Evolutionary conservation across 2,113 vertebrate species (phyloP).

Genomic region (Thalassoma bifasciatum): DNA sequence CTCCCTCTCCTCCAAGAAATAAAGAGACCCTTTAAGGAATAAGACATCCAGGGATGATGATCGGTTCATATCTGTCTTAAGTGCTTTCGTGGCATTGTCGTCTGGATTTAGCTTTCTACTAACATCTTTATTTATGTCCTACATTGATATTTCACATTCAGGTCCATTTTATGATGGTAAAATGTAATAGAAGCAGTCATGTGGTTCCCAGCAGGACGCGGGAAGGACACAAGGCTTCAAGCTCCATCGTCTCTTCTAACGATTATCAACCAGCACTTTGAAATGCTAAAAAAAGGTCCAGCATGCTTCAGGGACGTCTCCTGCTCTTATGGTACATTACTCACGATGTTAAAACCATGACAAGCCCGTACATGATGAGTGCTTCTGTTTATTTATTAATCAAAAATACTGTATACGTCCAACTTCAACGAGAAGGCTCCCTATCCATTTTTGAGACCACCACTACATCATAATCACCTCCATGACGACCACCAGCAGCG

Average conservation of each 20-base stretch:
- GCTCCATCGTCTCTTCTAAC: conserved; percentile 7
- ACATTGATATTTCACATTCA: neutral
- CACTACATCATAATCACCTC: conserved; percentile 65
- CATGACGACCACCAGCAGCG: conserved; percentile 39
- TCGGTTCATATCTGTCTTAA: neutral
- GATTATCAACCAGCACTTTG: conserved; percentile 35
- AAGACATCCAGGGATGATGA: neutral
- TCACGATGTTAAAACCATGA: conserved; percentile 37
- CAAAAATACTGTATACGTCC: conserved; percentile 54
- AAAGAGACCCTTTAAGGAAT: neutral
- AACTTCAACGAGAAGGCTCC: conserved; percentile 59
- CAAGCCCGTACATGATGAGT: conserved; percentile 46
- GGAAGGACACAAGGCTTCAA: conserved; percentile 29
- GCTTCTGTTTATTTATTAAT: conserved; percentile 71
- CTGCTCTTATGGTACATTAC: conserved; percentile 48
- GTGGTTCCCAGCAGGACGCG: conserved; percentile 29
- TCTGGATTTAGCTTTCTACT: neutral
- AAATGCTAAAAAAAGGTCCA: conserved; percentile 18
- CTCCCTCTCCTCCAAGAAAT: neutral
- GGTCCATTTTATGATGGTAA: conserved; percentile 33
- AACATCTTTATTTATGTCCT: neutral
- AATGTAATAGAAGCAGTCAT: conserved; percentile 15
- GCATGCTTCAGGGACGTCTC: conserved; percentile 34
- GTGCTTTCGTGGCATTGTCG: neutral
- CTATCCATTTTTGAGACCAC: conserved; percentile 42